Evolutionary conservation across 2,888 invertebrate genomes (phyloP).

Genomic region (Hypolimnas misippus): DNA sequence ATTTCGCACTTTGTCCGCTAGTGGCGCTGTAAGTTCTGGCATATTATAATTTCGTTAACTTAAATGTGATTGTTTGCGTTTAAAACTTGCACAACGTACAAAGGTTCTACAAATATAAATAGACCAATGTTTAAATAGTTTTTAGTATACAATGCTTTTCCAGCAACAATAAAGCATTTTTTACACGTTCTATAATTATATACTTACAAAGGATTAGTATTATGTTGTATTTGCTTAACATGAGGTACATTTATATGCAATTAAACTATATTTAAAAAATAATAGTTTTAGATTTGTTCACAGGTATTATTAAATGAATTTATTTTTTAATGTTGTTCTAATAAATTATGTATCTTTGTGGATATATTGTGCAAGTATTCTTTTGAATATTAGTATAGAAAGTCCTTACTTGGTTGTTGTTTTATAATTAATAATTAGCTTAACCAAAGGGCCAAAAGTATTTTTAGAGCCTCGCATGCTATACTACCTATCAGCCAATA

Average conservation of each 20-base stretch:
- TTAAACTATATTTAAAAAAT: not conserved
- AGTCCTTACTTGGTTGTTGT: not conserved
- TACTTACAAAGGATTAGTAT: not conserved
- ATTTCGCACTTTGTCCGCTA: not conserved
- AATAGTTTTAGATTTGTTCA: slow-evolving; percentile 1
- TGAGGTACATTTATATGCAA: not conserved
- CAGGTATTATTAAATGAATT: slow-evolving; percentile 1
- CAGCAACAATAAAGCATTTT: not conserved
- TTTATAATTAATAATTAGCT: not conserved
- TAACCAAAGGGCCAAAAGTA: slow-evolving; percentile 6
- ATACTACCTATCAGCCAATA: too few species aligned
- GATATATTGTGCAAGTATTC: slow-evolving; percentile 1
- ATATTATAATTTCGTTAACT: too few species aligned
- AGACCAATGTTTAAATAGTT: not conserved
- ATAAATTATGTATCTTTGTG: not conserved
- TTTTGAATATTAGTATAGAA: not conserved
- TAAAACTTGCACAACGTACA: too few species aligned
- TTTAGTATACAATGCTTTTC: not conserved
- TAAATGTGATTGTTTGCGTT: too few species aligned
- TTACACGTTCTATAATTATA: not conserved
- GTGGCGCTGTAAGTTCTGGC: too few species aligned
- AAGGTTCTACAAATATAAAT: not conserved
- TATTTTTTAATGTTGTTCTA: not conserved
- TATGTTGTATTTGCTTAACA: not conserved
- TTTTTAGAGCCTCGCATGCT: not conserved